These are phyloP conservation scores for Heteromyza rotundicornis DNA, from an alignment of 2,888 invertebrate genomes.

Conservation along the genomic window DNA sequence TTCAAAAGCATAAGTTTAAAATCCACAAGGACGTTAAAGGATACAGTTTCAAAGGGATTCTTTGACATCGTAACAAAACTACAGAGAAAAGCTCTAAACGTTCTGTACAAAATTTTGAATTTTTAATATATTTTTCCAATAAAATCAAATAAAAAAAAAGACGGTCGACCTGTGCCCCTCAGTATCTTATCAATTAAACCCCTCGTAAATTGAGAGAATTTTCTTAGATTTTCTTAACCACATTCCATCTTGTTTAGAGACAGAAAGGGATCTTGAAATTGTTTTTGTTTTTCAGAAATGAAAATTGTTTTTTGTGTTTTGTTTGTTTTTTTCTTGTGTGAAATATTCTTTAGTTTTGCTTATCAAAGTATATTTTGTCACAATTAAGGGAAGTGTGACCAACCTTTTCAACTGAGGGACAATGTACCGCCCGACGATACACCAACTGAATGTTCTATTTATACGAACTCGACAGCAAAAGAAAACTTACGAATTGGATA, in stretches of 20 bases:
- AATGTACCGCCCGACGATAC: constrained; percentile 31
- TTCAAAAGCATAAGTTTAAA: no score
- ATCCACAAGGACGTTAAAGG: no score
- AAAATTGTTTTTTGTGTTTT: constrained; percentile 14
- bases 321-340: constrained; percentile 25
- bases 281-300: constrained; percentile 19
- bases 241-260: constrained; percentile 26
- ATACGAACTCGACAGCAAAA: no score
- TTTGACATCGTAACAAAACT: background rate
- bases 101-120: no score
- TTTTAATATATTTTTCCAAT: no score
- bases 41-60: no score
- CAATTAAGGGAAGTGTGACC: constrained; percentile 37
- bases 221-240: constrained; percentile 26
- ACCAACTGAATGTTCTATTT: constrained; percentile 1
- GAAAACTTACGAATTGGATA: no score
- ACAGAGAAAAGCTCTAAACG: background rate
- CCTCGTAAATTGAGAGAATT: constrained; percentile 30
- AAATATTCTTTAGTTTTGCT: constrained; percentile 32
- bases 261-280: constrained; percentile 30
- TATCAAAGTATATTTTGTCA: constrained; percentile 37
- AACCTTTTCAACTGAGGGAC: constrained; percentile 40
- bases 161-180: constrained; percentile 28
- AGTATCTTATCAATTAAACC: constrained; percentile 29
- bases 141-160: constrained; percentile 9